These are phyloP conservation scores for Apamea epomidion DNA, from an alignment of 2,888 invertebrate genomes.

Conservation along the genomic window DNA sequence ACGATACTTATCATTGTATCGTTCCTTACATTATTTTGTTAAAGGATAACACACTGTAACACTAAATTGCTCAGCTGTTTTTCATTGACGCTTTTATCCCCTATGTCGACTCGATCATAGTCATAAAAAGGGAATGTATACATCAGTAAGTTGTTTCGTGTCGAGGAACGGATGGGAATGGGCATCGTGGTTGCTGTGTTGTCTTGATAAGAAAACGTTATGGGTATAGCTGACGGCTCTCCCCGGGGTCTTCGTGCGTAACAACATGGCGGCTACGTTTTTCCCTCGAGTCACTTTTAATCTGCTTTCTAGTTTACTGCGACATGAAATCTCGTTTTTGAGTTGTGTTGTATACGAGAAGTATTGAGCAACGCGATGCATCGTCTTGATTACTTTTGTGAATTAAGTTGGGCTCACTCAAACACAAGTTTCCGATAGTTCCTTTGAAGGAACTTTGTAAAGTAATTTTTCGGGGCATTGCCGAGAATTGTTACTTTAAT, in stretches of 20 bases:
- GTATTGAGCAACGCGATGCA: constrained; percentile 41
- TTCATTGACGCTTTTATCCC: constrained; percentile 54
- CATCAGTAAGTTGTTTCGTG: constrained; percentile 53
- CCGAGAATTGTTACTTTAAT: neutral
- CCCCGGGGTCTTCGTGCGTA: constrained; percentile 78
- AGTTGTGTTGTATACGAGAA: constrained; percentile 31
- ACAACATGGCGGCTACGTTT: constrained; percentile 75
- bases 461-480: neutral
- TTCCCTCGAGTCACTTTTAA: constrained; percentile 78
- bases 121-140: constrained; percentile 60
- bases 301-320: constrained; percentile 79
- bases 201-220: constrained; percentile 85
- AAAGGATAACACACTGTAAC: constrained; percentile 18
- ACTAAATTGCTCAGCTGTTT: constrained; percentile 31
- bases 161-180: constrained; percentile 53
- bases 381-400: constrained; percentile 37
- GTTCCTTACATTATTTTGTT: constrained; percentile 16
- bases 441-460: neutral
- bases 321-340: constrained; percentile 43
- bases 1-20: constrained; percentile 28
- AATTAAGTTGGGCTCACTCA: constrained; percentile 1
- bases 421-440: neutral
- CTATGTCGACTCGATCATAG: constrained; percentile 26
- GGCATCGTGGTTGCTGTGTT: constrained; percentile 75
- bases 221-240: constrained; percentile 80